These are phyloP conservation scores for Hyla sarda DNA, from an alignment of 2,113 vertebrate species.

Conservation along the genomic window DNA sequence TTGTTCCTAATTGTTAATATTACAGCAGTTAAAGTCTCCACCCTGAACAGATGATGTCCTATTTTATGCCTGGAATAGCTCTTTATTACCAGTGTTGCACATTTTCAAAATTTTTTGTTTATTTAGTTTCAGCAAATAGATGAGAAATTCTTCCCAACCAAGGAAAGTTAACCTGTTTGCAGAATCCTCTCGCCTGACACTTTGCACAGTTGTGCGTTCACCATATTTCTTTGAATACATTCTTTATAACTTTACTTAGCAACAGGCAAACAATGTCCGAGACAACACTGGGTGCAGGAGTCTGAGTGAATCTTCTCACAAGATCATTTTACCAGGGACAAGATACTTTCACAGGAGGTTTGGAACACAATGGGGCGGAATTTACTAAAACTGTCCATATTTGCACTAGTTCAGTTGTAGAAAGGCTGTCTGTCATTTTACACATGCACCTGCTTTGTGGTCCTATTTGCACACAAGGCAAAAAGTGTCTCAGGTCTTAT, in stretches of 20 bases:
- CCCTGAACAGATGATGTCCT: neutral
- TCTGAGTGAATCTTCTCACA: slow-evolving; percentile 13
- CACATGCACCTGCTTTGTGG: too few relatives aligned
- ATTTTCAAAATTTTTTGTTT: neutral
- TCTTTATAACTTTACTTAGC: neutral
- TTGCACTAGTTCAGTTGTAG: too few relatives aligned
- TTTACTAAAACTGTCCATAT: too few relatives aligned
- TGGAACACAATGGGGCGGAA: neutral
- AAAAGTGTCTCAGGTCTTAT: neutral
- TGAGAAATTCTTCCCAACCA: neutral
- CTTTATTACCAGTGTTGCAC: neutral
- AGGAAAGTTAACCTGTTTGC: neutral
- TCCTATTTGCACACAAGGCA: too few relatives aligned
- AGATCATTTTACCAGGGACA: neutral
- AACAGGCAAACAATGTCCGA: neutral
- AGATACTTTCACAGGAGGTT: neutral
- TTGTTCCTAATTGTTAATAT: neutral
- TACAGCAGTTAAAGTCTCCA: neutral
- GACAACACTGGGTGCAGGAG: neutral
- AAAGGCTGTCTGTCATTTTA: too few relatives aligned
- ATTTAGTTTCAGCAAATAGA: neutral
- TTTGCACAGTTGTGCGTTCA: neutral
- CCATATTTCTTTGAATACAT: neutral
- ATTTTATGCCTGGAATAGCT: neutral
- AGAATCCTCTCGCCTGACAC: neutral